phyloP scores from a whole-genome alignment of 2,888 invertebrate species.

The Cosmia trapezina region DNA sequence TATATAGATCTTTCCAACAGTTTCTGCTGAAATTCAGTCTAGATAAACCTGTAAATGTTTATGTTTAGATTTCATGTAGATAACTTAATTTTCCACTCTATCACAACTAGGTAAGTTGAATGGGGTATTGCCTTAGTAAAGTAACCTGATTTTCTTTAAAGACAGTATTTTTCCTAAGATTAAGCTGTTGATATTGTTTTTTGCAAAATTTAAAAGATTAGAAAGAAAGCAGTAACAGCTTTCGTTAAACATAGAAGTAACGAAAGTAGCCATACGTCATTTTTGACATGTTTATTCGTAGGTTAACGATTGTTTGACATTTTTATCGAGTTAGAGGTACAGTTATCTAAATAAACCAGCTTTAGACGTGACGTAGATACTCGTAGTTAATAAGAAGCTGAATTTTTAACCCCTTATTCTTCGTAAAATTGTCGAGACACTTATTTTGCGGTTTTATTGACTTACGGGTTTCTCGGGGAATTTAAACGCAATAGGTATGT shows the following conservation, averaged over 20 bases:
- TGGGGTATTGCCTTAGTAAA: background rate
- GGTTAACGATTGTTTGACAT: background rate
- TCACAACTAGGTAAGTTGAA: too few species aligned
- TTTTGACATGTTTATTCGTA: background rate
- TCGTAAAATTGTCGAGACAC: background rate
- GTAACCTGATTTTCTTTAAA: background rate
- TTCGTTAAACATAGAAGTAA: constrained; percentile 6
- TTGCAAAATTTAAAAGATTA: background rate
- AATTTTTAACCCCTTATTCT: constrained; percentile 29
- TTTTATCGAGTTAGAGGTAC: background rate
- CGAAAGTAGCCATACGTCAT: constrained; percentile 10
- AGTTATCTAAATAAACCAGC: constrained; percentile 17
- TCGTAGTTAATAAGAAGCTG: background rate
- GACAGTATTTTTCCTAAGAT: background rate
- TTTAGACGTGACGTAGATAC: constrained; percentile 5
- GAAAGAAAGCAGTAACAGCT: constrained; percentile 13
- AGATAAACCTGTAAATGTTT: background rate
- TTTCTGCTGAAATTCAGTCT: background rate
- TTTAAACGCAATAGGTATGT: background rate
- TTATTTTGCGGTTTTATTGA: constrained; percentile 24
- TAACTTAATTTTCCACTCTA: background rate
- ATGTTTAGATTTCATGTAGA: background rate
- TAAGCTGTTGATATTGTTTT: background rate
- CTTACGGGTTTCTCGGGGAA: constrained; percentile 21
- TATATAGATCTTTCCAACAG: background rate